phyloP scores from a whole-genome alignment of 2,113 vertebrate species.

The Ifrita kowaldi region DNA sequence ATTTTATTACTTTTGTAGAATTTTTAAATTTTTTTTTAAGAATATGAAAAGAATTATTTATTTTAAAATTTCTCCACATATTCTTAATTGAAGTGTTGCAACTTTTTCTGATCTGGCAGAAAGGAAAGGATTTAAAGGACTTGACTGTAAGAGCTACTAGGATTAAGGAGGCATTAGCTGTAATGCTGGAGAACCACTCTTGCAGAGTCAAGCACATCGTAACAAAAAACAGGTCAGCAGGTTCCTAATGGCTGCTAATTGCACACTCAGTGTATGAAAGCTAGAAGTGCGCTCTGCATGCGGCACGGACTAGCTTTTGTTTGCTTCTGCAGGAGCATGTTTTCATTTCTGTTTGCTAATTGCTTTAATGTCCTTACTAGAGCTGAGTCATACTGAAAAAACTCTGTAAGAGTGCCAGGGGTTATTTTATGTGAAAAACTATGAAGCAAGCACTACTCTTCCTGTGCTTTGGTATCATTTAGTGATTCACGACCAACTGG shows the following conservation, averaged over 20 bases:
- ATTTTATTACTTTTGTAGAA: not conserved
- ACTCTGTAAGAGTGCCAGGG: not conserved
- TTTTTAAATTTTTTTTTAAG: not conserved
- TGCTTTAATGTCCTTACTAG: not conserved
- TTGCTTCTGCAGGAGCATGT: not conserved
- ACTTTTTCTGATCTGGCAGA: not conserved
- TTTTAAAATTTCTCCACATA: not conserved
- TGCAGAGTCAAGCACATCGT: not conserved
- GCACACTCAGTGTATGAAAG: not conserved
- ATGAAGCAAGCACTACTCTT: not conserved
- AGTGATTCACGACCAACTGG: not conserved
- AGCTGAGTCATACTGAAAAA: slow-evolving; percentile 17
- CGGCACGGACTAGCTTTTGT: not conserved
- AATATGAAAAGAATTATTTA: not conserved
- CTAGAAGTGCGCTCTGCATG: not conserved
- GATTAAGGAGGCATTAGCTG: slow-evolving; percentile 53
- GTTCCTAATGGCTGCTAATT: slow-evolving; percentile 15
- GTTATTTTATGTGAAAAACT: not conserved
- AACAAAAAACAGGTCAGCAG: not conserved
- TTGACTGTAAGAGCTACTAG: slow-evolving; percentile 45
- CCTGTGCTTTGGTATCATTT: not conserved
- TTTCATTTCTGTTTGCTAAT: not conserved
- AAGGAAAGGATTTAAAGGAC: slow-evolving; percentile 31
- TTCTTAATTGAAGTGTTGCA: not conserved
- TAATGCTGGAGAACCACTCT: slow-evolving; percentile 34